Evolutionary conservation across 2,888 invertebrate species (phyloP).

Genomic region (Tetragnatha montana): DNA sequence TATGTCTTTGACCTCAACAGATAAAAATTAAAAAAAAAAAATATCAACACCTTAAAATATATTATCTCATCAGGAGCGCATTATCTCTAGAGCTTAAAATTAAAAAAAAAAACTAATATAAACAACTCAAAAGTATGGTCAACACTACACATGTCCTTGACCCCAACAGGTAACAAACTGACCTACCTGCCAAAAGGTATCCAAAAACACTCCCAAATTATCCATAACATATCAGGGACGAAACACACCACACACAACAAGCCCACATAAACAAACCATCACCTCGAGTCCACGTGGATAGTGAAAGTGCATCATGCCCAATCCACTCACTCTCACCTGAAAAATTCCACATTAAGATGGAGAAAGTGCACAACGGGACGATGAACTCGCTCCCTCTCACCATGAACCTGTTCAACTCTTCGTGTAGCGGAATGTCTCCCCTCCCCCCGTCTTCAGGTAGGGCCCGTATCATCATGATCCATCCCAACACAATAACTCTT

Average conservation of each 20-base stretch:
- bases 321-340: slow-evolving; percentile 64
- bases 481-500: slow-evolving; percentile 53
- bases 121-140: too few relatives aligned
- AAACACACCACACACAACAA: slow-evolving; percentile 13
- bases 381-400: slow-evolving; percentile 52
- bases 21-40: too few relatives aligned
- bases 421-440: slow-evolving; percentile 61
- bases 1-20: too few relatives aligned
- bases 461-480: slow-evolving; percentile 22
- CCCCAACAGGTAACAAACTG: too few relatives aligned
- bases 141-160: too few relatives aligned
- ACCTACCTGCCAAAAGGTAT: too few relatives aligned
- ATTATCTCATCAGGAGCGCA: too few relatives aligned
- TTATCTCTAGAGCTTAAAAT: too few relatives aligned
- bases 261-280: slow-evolving; percentile 10
- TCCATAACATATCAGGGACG: background rate
- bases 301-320: slow-evolving; percentile 34
- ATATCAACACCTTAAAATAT: too few relatives aligned
- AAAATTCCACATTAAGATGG: slow-evolving; percentile 55
- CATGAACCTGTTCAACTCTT: slow-evolving; percentile 65
- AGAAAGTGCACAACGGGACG: slow-evolving; percentile 58
- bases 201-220: too few relatives aligned
- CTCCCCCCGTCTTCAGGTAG: slow-evolving; percentile 51
- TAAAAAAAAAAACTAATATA: too few relatives aligned
- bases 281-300: slow-evolving; percentile 34